Base-by-base conservation (phyloP, 2,888 invertebrate genomes). In the Melolontha melolontha region DNA sequence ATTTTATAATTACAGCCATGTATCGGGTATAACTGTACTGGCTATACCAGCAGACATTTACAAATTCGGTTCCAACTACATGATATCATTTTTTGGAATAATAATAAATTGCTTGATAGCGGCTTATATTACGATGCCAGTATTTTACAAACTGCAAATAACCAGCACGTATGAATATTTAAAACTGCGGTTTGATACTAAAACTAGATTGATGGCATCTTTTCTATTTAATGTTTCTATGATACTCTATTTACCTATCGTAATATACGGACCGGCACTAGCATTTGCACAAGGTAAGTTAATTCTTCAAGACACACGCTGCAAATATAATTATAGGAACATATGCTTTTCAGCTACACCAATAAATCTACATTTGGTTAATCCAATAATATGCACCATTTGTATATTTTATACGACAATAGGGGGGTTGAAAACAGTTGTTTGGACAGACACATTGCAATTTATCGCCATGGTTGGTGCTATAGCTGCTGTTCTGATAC, bases 1-100 rank as follows among this genome's bases (percentile, higher is more conserved):
- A n/a, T n/a, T n/a, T n/a, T n/a, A n/a, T n/a, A n/a, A n/a, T 65
- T 51, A 12, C 1, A 92, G 92, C 76, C 91, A 91, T 72, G 82
- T 92, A 75, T 92, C 92, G 1, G 92, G 92, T 39, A 89, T 93
- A 49, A 91, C 92, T 0, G 82, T 93, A 8, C 84, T 93, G 8
- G 92, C 91, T 0, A 87, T 91, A 6, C 92, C 92, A 0, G 88
- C 91, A 0, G 92, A 93, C 77, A 88, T 92, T 72, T 93, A 92
- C 78, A 84, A 87, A 34, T 88, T 88, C 77, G 93, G 93, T 2
- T 89, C 90, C 73, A 92, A 91, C 77, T 81, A 83, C 65, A 80
- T 83, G 16, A 75, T 81, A 29, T 71, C 87, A 6, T 82, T 85
- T 2, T 81, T 87, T 12, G 70, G 84, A 5, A 50, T 78, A 1